Evolutionary conservation across 2,797 vertebrate species (phyloP).

Genomic region (Scleropages formosus): DNA sequence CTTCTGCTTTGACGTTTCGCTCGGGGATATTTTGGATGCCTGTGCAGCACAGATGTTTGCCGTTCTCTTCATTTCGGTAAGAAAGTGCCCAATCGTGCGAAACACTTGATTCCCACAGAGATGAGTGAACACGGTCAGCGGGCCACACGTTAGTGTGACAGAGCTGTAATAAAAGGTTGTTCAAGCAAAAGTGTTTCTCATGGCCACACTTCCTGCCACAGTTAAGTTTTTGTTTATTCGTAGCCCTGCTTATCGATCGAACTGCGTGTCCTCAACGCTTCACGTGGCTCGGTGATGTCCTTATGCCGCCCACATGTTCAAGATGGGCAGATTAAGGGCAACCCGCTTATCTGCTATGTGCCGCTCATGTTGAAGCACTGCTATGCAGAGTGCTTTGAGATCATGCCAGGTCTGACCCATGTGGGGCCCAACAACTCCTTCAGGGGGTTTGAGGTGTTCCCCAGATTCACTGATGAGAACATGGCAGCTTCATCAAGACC

Average conservation of each 20-base stretch:
- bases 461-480: too few species aligned
- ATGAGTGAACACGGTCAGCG: background rate
- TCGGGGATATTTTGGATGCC: background rate
- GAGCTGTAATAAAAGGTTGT: background rate
- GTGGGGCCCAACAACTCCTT: too few species aligned
- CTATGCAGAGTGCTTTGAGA: too few species aligned
- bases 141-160: too few species aligned
- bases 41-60: background rate
- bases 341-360: too few species aligned
- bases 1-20: background rate
- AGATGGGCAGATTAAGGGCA: background rate
- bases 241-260: background rate
- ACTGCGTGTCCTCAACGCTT: too few species aligned
- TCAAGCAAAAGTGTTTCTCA: background rate
- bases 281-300: too few species aligned
- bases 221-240: background rate
- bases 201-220: background rate
- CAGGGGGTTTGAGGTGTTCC: too few species aligned
- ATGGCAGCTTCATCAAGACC: too few species aligned
- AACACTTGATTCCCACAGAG: background rate
- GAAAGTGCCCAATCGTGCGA: too few species aligned
- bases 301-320: background rate
- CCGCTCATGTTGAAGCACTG: too few species aligned
- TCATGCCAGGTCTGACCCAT: too few species aligned
- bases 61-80: background rate